Evolutionary conservation across 2,797 vertebrate species (phyloP).

Genomic region (Brachyalestes nurse): DNA sequence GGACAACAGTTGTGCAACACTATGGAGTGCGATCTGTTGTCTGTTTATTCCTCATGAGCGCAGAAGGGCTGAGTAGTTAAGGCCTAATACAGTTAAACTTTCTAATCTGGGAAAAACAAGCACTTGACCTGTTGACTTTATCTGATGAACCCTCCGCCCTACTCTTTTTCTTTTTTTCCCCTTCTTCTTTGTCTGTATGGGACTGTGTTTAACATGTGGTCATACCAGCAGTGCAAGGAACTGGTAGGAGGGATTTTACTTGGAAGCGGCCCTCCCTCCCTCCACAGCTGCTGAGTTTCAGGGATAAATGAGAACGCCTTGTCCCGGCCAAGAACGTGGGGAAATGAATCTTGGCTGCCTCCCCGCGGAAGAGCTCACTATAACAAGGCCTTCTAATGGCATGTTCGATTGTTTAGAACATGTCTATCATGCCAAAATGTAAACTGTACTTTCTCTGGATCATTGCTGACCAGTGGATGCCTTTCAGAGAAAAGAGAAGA

Average conservation of each 20-base stretch:
- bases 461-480: not conserved
- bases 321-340: conserved; percentile 58
- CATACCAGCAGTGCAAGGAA: conserved; percentile 23
- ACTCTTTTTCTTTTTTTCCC: not conserved
- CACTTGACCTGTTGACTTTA: conserved; percentile 7
- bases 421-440: not conserved
- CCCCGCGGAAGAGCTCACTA: not conserved
- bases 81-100: not conserved
- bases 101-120: conserved; percentile 43
- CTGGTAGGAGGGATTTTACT: conserved; percentile 55
- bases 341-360: conserved; percentile 3
- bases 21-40: conserved; percentile 36
- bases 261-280: conserved; percentile 58
- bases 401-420: not conserved
- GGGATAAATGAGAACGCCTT: conserved; percentile 71
- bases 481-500: no score
- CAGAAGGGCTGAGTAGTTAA: not conserved
- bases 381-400: not conserved
- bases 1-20: conserved; percentile 8
- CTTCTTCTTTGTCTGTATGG: conserved; percentile 37
- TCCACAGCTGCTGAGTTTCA: conserved; percentile 65
- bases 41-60: not conserved
- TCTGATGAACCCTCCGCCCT: not conserved
- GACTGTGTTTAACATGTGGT: conserved; percentile 16
- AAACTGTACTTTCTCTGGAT: not conserved